Base-by-base conservation (phyloP, 1,140 invertebrate genomes). In the Drosophila micromelanica region DNA sequence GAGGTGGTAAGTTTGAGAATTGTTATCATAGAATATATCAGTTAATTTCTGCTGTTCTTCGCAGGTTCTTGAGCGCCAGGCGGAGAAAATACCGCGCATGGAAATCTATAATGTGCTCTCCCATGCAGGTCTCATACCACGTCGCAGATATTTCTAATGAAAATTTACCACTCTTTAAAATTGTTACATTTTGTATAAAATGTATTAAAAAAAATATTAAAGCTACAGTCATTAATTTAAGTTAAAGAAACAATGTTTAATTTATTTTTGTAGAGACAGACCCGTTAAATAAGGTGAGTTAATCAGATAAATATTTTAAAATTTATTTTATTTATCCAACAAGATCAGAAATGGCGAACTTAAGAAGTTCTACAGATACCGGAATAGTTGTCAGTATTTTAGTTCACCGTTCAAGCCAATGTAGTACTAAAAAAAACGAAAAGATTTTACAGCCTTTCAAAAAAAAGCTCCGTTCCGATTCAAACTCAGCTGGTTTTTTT, bases 21-120 rank as follows among this genome's bases (percentile, higher is more conserved):
- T 9, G 32, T 2, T 13, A 40, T 17, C n/a, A 0, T 27, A 0
- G 17, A 32, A 5, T 12, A 17, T 43, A 52, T 5, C 20, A 0
- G 13, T 6, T 3, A 9, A 30, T 35, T 8, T 56, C 4, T 8
- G 12, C 4, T 42, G 13, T 59, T 60, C 73, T 15, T 57, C 2
- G 9, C 7, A 94, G 94, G 94, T 95, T 11, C 93, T 76, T 9
- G 91, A 93, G 61, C 90, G 94, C 27, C 93, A 94, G 73, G 93
- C 94, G 6, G 93, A 94, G 55, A 92, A 93, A 68, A 93, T 95
- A 11, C 86, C 93, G 5, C 92, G 94, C 12, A 91, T 91, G 55
- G 93, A 94, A 80, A 94, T 95, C 55, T 94, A 94, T 80, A 94
- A 93, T 56, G 93, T 94, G 20, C 86, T 95, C 37, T 94, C 93